phyloP scores from a whole-genome alignment of 2,113 vertebrate genomes.

The Ginglymostoma cirratum region DNA sequence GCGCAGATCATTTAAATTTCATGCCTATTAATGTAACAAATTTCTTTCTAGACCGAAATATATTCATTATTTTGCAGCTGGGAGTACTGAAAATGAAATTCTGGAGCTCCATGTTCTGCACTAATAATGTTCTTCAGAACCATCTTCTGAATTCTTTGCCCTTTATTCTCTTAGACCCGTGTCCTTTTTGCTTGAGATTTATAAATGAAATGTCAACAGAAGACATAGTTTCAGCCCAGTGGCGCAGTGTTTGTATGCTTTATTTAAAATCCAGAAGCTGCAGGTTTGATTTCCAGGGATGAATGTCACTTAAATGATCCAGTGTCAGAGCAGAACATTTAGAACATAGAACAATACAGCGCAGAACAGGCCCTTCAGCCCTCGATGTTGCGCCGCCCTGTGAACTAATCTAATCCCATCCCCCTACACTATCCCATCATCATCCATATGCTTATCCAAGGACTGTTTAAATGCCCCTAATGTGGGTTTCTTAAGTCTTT shows the following conservation, averaged over 20 bases:
- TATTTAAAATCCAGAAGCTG: neutral
- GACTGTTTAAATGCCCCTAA: no score
- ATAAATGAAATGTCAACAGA: slow-evolving; percentile 10
- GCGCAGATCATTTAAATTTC: slow-evolving; percentile 17
- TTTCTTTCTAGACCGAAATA: neutral
- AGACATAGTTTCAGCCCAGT: neutral
- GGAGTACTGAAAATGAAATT: neutral
- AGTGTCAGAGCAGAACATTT: neutral
- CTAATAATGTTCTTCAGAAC: neutral
- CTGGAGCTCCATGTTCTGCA: neutral
- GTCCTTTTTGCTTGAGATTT: neutral
- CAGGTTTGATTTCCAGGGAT: neutral
- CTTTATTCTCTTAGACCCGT: neutral
- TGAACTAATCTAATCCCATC: no score
- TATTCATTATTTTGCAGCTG: neutral
- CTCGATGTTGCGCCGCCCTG: no score
- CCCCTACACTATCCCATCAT: no score
- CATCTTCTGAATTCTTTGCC: neutral
- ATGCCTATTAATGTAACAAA: neutral
- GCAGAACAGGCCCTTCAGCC: no score
- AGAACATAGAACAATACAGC: no score
- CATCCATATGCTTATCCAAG: no score
- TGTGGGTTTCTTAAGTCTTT: neutral
- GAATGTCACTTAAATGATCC: neutral
- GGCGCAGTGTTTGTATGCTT: neutral